These are phyloP conservation scores for Panopea generosa DNA, from an alignment of 2,888 invertebrate species.

Conservation along the genomic window DNA sequence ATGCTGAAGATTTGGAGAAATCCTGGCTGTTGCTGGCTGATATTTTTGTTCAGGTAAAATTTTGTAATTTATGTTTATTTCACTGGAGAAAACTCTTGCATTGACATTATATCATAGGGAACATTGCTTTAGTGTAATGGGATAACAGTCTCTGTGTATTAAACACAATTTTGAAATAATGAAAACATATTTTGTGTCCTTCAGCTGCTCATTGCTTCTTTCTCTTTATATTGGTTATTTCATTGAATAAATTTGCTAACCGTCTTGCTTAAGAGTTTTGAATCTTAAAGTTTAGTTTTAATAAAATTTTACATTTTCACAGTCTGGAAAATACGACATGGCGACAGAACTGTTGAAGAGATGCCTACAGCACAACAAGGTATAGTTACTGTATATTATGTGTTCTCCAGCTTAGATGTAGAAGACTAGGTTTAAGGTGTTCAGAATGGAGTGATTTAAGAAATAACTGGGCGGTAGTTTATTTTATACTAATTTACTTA, in stretches of 20 bases:
- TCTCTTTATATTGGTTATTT: too few species aligned
- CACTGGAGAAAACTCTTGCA: too few species aligned
- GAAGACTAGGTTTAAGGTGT: background rate
- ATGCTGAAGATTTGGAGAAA: slow-evolving; percentile 97
- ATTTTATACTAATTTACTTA: too few species aligned
- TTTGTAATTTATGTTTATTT: too few species aligned
- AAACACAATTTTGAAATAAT: background rate
- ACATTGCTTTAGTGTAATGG: background rate
- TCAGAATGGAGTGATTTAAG: too few species aligned
- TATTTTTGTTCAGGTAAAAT: slow-evolving; percentile 87
- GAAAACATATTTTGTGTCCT: too few species aligned
- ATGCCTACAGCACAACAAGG: slow-evolving; percentile 86
- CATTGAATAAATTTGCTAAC: too few species aligned
- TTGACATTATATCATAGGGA: background rate
- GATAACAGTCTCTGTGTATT: background rate
- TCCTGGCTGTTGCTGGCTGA: slow-evolving; percentile 98
- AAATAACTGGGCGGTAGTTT: too few species aligned
- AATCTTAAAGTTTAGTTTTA: too few species aligned
- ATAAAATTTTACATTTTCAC: too few species aligned
- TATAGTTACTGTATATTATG: slow-evolving; percentile 62
- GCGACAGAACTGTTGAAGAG: slow-evolving; percentile 91
- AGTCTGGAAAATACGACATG: slow-evolving; percentile 92
- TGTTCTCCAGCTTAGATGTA: background rate
- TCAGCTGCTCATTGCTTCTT: too few species aligned
- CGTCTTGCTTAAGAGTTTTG: too few species aligned